Percentiles rank a stretch among this genome's conserved stretches.
phyloP scores from a whole-genome alignment of 1,140 invertebrate genomes.

The Drosophila ananassae region DNA sequence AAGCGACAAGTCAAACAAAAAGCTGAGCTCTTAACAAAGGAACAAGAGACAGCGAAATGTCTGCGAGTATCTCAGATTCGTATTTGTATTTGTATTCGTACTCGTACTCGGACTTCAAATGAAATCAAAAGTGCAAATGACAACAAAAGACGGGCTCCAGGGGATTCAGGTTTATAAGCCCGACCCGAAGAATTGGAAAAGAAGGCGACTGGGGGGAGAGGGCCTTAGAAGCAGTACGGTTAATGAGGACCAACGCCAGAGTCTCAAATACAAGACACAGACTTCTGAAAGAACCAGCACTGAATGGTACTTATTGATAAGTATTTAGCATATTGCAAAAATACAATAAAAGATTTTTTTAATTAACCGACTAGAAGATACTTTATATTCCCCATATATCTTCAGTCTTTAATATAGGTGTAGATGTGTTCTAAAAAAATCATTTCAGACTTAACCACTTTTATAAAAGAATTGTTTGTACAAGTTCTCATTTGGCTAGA shows the following conservation, averaged over 20 bases:
- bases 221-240: slow-evolving; percentile 2
- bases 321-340: slow-evolving; percentile 10
- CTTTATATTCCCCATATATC: not conserved
- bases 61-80: slow-evolving; percentile 30
- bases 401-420: too few species aligned
- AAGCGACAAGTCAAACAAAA: slow-evolving; percentile 65
- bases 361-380: slow-evolving; percentile 2
- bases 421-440: not conserved
- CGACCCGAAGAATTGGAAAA: not conserved
- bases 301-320: slow-evolving; percentile 40
- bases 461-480: not conserved
- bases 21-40: slow-evolving; percentile 54
- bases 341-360: not conserved
- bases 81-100: slow-evolving; percentile 20
- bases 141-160: slow-evolving; percentile 68
- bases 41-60: slow-evolving; percentile 55
- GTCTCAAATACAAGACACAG: slow-evolving; percentile 1
- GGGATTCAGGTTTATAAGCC: slow-evolving; percentile 30
- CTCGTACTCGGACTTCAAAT: slow-evolving; percentile 65
- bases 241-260: slow-evolving; percentile 37
- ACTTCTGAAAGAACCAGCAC: slow-evolving; percentile 13
- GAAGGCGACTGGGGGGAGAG: not conserved
- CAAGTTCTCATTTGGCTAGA: not conserved
- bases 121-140: slow-evolving; percentile 81
- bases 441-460: not conserved